These are phyloP conservation scores for Epistrophe eligans DNA, from an alignment of 2,888 invertebrate genomes.

Conservation along the genomic window DNA sequence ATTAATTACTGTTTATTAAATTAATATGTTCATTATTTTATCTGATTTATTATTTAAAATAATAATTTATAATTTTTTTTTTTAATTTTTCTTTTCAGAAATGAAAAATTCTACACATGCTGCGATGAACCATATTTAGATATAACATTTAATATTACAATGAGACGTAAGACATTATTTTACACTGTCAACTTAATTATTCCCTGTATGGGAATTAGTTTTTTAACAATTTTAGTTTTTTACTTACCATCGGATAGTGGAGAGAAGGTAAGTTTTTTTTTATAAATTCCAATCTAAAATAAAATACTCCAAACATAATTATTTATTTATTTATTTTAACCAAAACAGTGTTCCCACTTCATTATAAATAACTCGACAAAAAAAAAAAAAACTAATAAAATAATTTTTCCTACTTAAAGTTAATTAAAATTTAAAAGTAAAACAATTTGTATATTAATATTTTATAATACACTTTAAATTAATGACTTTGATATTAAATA, in stretches of 20 bases:
- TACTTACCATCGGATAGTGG: slow-evolving; percentile 99
- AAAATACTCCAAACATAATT: too few species aligned
- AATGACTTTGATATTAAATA: slow-evolving; percentile 29
- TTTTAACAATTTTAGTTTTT: slow-evolving; percentile 98
- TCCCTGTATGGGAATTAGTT: slow-evolving; percentile 98
- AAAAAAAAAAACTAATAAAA: background rate
- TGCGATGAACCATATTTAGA: slow-evolving; percentile 98
- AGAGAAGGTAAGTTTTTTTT: slow-evolving; percentile 90
- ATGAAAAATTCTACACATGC: slow-evolving; percentile 97
- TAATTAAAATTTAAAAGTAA: slow-evolving; percentile 14
- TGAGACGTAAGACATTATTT: slow-evolving; percentile 97
- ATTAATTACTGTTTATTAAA: slow-evolving; percentile 7
- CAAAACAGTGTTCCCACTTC: slow-evolving; percentile 47
- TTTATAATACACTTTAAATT: slow-evolving; percentile 25
- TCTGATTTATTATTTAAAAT: background rate
- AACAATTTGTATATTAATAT: slow-evolving; percentile 10
- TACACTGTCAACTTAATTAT: slow-evolving; percentile 98
- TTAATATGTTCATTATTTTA: background rate
- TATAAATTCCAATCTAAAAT: too few species aligned
- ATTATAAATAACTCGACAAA: too few species aligned
- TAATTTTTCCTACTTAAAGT: slow-evolving; percentile 10
- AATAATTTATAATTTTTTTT: background rate
- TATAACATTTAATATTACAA: slow-evolving; percentile 98
- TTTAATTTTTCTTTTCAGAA: slow-evolving; percentile 85
- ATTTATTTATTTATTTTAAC: background rate